Base-by-base conservation (phyloP, 92 coral and sea anemone species). In the Umimayanthus chanpuru region DNA sequence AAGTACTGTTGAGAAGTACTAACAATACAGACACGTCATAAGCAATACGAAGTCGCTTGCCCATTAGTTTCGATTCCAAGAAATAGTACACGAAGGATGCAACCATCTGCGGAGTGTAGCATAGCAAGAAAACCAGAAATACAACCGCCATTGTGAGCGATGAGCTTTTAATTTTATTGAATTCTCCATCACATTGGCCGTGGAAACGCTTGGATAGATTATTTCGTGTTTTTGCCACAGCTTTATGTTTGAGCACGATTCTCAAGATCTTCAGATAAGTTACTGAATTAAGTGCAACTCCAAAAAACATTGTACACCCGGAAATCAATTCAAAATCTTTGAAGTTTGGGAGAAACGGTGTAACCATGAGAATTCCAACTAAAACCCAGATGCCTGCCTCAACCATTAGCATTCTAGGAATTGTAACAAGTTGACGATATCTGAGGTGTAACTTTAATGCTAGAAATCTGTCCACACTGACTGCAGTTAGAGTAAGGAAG, bases 131-230 rank as follows among this genome's bases (percentile, higher is more conserved):
- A 49, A 79, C 82, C 21, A 79, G 15, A 79, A 79, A 79, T 16
- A 79, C 15, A 26, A 58, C 66, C 67, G 82, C 82, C 82, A 79
- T 50, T 49, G 82, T 79, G 18, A 79, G 82, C 11, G 82, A 79
- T 25, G 82, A 79, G 8, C 66, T 68, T 49, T 79, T 79, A 49
- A 79, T 43, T 53, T 56, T 80, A 11, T 23, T 80, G 72, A 55
- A 58, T 65, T 80, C 85, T 30, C 23, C 29, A 80, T 55, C 85
- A 11, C 72, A 41, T 28, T 80, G 44, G 49, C 85, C 70, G 30
- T 80, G 85, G n/a, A 80, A 56, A 36, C 66, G 85, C 9, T 65
- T 58, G 9, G 71, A 55, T 50, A 53, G 20, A 25, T 80, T 15
- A 30, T 56, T 21, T 80, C 32, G 71, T 39, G 43, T 40, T 28